A percentile compares a stretch with the other conserved stretches of the same genome.
Conservation (phyloP, 2,888 invertebrate genomes). For the Rapana venosa region DNA sequence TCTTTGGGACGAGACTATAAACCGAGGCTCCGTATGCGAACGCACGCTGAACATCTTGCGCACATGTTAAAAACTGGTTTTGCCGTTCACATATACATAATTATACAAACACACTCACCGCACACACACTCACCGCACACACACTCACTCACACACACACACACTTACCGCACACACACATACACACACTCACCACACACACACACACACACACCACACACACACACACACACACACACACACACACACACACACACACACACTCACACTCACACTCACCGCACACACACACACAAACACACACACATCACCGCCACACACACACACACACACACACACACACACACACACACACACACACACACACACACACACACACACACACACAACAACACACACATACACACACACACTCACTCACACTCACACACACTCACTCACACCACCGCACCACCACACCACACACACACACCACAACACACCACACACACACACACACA, state of each 20-base stretch:
- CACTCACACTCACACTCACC: not conserved
- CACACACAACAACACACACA: conserved; percentile 7
- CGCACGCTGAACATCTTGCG: too few relatives aligned
- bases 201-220: too few relatives aligned
- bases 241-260: conserved; percentile 28
- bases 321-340: not conserved
- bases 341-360: conserved; percentile 8
- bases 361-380: not conserved
- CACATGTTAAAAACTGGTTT: too few relatives aligned
- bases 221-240: not conserved
- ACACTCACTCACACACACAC: not conserved
- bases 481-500: too few relatives aligned
- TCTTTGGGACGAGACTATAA: too few relatives aligned
- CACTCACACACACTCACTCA: too few relatives aligned
- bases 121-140: not conserved
- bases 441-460: too few relatives aligned
- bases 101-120: not conserved
- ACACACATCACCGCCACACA: not conserved
- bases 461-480: too few relatives aligned
- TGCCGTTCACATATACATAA: too few relatives aligned
- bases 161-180: not conserved
- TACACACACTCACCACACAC: not conserved
- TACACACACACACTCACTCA: not conserved
- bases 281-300: not conserved
- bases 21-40: too few relatives aligned